These are phyloP conservation scores for Ischnus inquisitorius DNA, from an alignment of 2,888 invertebrate species.

Conservation along the genomic window DNA sequence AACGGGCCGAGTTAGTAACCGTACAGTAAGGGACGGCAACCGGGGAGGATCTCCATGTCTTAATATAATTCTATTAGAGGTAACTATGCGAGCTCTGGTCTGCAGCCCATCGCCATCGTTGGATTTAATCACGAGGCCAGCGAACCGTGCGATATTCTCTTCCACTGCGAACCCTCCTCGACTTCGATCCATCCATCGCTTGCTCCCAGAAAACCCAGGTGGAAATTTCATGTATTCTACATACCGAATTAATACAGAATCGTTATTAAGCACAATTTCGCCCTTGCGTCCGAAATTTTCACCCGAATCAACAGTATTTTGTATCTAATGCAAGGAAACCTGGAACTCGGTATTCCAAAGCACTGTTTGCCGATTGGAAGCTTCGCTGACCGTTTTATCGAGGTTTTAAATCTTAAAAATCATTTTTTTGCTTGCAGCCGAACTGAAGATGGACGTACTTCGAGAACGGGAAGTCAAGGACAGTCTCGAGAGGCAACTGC, in stretches of 20 bases:
- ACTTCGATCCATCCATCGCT: conserved; percentile 52
- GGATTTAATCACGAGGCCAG: conserved; percentile 84
- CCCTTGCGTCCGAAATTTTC: neutral
- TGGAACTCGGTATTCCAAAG: neutral
- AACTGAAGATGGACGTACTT: conserved; percentile 97
- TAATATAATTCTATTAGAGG: conserved; percentile 85
- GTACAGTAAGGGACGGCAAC: conserved; percentile 85
- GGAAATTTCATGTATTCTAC: conserved; percentile 56
- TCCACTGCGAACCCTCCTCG: conserved; percentile 68
- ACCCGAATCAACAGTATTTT: neutral
- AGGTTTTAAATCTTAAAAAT: neutral
- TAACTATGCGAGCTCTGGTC: conserved; percentile 83
- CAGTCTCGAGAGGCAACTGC: conserved; percentile 96
- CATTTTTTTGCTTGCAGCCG: conserved; percentile 89
- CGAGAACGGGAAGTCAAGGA: conserved; percentile 97
- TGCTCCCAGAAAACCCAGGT: conserved; percentile 55
- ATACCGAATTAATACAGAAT: conserved; percentile 26
- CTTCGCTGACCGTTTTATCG: neutral
- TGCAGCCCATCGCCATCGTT: conserved; percentile 79
- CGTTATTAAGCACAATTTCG: neutral
- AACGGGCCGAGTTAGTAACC: conserved; percentile 54
- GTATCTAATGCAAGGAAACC: neutral
- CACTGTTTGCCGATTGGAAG: neutral
- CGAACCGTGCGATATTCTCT: conserved; percentile 82
- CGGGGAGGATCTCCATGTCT: conserved; percentile 81